A percentile compares a stretch with the other conserved stretches of the same genome.
Evolutionary conservation across 2,888 invertebrate species (phyloP).

Genomic region (Macrosoma leucophasiata): DNA sequence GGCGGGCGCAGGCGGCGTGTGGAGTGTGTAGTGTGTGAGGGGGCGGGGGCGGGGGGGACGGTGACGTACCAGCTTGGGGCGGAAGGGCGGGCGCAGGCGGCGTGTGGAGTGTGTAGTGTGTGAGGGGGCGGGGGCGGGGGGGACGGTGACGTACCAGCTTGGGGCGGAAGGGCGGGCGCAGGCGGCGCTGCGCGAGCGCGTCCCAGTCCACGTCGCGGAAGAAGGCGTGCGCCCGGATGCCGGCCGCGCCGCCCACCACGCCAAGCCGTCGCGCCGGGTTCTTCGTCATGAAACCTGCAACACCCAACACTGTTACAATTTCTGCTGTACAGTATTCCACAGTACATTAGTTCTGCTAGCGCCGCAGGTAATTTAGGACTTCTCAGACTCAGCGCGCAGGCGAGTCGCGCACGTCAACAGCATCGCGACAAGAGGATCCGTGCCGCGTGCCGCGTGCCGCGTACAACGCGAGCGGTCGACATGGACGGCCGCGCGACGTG

Average conservation of each 20-base stretch:
- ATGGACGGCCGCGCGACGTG: too few species aligned
- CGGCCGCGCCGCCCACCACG: constrained; percentile 86
- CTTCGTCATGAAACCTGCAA: constrained; percentile 95
- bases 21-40: too few species aligned
- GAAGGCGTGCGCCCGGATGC: constrained; percentile 93
- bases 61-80: too few species aligned
- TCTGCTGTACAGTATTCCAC: background rate
- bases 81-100: too few species aligned
- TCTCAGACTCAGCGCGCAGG: background rate
- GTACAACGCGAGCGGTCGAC: too few species aligned
- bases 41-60: too few species aligned
- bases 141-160: constrained; percentile 97
- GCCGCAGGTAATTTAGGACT: background rate
- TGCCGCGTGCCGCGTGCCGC: too few species aligned
- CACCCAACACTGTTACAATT: background rate
- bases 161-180: constrained; percentile 98
- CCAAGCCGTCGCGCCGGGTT: constrained; percentile 95
- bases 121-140: too few species aligned
- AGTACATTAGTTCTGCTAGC: background rate
- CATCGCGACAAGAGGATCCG: too few species aligned
- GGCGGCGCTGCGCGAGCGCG: constrained; percentile 90
- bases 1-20: too few species aligned
- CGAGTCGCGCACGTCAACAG: too few species aligned
- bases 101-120: too few species aligned
- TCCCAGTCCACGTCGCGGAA: constrained; percentile 98